A percentile compares a stretch with the other conserved stretches of the same genome.
Evolutionary conservation across 2,113 vertebrate genomes (phyloP).

Genomic region (mouse (Mus musculus)): GRCm39 chr1:133731001-133731500

Average conservation of each 20-base stretch:
- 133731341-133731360: constrained; percentile 32
- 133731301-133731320: constrained; percentile 33
- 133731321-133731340: constrained; percentile 13
- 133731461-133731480: background rate
- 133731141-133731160: background rate
- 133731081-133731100: constrained; percentile 29
- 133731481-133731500: background rate
- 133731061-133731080: background rate
- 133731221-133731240: constrained; percentile 8
- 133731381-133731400: constrained; percentile 39
- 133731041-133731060: background rate
- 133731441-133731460: background rate
- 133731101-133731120: background rate
- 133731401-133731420: constrained; percentile 14
- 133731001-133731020: background rate
- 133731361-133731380: constrained; percentile 21
- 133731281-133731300: constrained; percentile 43
- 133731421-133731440: background rate
- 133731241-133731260: constrained; percentile 47
- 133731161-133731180: background rate
- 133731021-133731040: background rate
- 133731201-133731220: background rate
- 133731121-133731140: background rate
- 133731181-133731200: constrained; percentile 4
- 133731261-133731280: constrained; percentile 24